Base-by-base conservation (phyloP, 1,140 invertebrate species). In the Tribolium madens region DNA sequence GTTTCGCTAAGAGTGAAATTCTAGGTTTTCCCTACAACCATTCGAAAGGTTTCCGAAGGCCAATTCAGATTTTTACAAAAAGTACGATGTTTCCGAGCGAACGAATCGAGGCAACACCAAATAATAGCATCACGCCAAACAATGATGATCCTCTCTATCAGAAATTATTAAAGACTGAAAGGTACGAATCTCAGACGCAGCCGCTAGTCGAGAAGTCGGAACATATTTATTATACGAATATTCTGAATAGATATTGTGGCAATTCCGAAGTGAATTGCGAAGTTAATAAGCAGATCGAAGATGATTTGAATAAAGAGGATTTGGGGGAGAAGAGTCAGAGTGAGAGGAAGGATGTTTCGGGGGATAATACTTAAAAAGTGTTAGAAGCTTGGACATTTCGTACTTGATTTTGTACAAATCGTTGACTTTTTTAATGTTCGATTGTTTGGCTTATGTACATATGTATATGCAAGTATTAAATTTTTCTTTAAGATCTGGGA, bases 11-110 rank as follows among this genome's bases (percentile, higher is more conserved):
- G 81, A 96, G 94, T 84, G 95, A 96, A 82, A 91, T 94, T 0
- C 85, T 98, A 15, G 95, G 93, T 7, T 93, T 94, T 21, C 95
- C 96, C 5, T 88, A 92, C 31, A 95, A 98, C 85, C 91, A 92
- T 69, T 92, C 92, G 46, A 96, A 96, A 88, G 97, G 96, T 4
- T 98, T 98, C 84, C 92, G 94, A 76, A 87, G 96, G 70, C 95
- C 96, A 0, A 93, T 97, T 53, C 93, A 95, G 81, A 86, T 97
- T 12, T 97, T 93, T 83, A 93, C 91, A 10, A 96, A 96, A 86
- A 90, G 91, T 46, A 89, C 89, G 50, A 87, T 89, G 84, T 89
- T 88, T 69, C 87, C 89, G 31, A 88, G 87, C 80, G 85, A 86
- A 76, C 72, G 85, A 48, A 73, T 82, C 2, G 84, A 84, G 76